phyloP scores from a whole-genome alignment of 2,113 vertebrate species.

The Isichthys henryi region DNA sequence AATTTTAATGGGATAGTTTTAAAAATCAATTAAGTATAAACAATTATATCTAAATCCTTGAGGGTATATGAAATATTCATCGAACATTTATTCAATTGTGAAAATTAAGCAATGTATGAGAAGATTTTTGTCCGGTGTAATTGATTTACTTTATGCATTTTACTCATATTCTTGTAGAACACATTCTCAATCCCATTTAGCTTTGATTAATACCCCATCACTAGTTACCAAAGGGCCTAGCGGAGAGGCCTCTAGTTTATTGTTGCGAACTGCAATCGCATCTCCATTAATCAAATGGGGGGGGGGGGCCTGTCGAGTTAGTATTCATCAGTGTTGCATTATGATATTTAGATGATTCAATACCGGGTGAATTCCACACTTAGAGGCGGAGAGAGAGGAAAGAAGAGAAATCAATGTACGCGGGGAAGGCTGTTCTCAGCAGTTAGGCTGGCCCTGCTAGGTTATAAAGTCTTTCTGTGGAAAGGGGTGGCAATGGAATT shows the following conservation, averaged over 20 bases:
- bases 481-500: conserved; percentile 36
- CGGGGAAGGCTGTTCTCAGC: conserved; percentile 51
- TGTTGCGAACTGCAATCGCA: conserved; percentile 39
- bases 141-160: background rate
- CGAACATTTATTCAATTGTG: background rate
- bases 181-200: conserved; percentile 12
- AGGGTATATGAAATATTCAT: background rate
- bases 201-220: conserved; percentile 48
- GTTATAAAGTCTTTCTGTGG: conserved; percentile 45
- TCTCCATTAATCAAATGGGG: conserved; percentile 54
- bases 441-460: conserved; percentile 35
- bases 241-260: conserved; percentile 33
- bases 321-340: conserved; percentile 51
- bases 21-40: background rate
- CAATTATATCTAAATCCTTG: background rate
- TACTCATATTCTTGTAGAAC: background rate
- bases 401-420: conserved; percentile 44
- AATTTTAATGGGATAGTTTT: background rate
- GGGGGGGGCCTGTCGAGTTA: conserved; percentile 45
- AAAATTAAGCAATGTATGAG: background rate
- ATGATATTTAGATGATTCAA: conserved; percentile 54
- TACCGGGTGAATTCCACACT: conserved; percentile 26
- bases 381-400: conserved; percentile 14
- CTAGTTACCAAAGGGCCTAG: conserved; percentile 41
- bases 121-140: background rate